Evolutionary conservation across 2,888 invertebrate genomes (phyloP), one percentile per base, ranked within the genome.

Genomic region (Atrina japonica): DNA sequence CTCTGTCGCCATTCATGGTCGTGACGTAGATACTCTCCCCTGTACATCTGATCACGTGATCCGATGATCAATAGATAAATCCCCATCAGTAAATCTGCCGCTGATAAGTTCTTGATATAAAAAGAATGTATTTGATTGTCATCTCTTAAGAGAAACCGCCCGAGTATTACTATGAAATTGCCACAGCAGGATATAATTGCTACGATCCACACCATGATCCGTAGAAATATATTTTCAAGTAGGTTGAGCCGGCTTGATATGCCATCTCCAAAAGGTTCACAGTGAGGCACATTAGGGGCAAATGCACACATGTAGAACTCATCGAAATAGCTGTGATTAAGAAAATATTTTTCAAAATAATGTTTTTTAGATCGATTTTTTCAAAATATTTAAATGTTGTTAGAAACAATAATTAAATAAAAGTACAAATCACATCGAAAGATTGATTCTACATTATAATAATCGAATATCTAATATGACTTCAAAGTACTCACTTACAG

Each of bases 1-100:
- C 93, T 93, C 76, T 92, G 91, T 11, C 93, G 90, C 94, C 94
- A 94, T 2, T 87, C 79, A 70, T 92, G 92, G 80, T 93, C 93
- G 83, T 93, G 91, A 16, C 90, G 88, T 35, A 94, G 91, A 81
- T 94, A 94, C 49, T 92, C 89, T 1, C 93, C 93, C 47, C 93
- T 83, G 91, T 77, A 91, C 43, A 88, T 83, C 52, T 89, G 84
- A 84, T 94, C 94, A 27, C 92, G 92, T 43, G 90, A 89, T 3
- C 93, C 94, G 70, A 94, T 93, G 41, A 92, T 89, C 69, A 93
- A 91, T 66, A 94, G 89, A 86, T 93, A 94, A 45, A 93, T 86
- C 21, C 93, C 93, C 94, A 94, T 94, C 41, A 94, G 88, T 6
- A 94, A 90, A 84, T 94, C 94, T 27, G 93, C 93, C 63, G 93